Base-by-base conservation (phyloP, 2,888 invertebrate species). In the Augochlorella aurata region DNA sequence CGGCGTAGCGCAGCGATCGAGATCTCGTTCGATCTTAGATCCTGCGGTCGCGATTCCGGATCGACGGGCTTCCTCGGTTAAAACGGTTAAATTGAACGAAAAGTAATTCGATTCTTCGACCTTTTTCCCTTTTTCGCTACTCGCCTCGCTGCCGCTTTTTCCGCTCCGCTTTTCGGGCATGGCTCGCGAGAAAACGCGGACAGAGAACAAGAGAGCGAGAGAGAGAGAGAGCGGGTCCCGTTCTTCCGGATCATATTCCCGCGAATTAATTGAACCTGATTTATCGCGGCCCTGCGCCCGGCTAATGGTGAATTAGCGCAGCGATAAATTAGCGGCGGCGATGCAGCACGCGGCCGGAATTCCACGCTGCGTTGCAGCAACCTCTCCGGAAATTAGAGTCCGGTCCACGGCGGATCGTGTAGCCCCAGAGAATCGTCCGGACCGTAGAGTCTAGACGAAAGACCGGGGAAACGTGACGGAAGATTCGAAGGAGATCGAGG, bases 301-400 rank as follows among this genome's bases (percentile, higher is more conserved):
- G 38, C 71, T 76, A 76, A 76, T 67, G 81, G 74, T 80, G 45
- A 81, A 80, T 81, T 80, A 80, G 71, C 14, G 58, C 54, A 12
- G 29, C 70, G 80, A 81, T 80, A 75, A 74, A 81, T 81, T 81
- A 66, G 50, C 65, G 21, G 58, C 54, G 50, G 44, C 73, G 47
- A 74, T 67, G 74, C 24, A 63, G 63, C 47, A n/a, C 47, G 63
- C 49, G 21, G n/a, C 44, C 68, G 79, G 79, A 80, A 80, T 80
- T 73, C 52, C 63, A 38, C 63, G 63, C 18, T 29, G 63, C 38
- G 50, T 63, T 10, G 10, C 18, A 38, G 12, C 54, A 24, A 12
- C 10, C 47, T 49, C 47, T 49, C 16, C 61, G 29, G 63, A 63
- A 63, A 63, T 63, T 63, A 10, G n/a, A 61, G 61, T 14, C 18